Conservation (phyloP, 2,797 vertebrate species). For the Odontamblyopus rebecca region DNA sequence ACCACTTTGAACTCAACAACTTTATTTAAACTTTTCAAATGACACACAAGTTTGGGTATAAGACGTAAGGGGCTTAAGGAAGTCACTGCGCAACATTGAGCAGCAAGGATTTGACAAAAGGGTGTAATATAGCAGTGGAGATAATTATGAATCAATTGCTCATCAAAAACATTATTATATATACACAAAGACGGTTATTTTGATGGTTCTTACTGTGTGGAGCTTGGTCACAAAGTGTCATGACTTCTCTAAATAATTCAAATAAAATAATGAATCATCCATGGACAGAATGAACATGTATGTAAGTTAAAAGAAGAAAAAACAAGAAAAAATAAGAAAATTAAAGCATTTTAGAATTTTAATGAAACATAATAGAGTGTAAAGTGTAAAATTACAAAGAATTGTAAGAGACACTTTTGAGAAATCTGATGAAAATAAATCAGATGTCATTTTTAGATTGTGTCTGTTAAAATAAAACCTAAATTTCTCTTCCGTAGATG, state of each 20-base stretch:
- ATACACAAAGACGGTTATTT: neutral
- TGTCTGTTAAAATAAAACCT: neutral
- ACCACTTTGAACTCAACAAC: slow-evolving; percentile 49
- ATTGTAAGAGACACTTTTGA: too few species aligned
- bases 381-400: neutral
- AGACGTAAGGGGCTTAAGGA: neutral
- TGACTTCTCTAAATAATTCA: neutral
- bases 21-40: slow-evolving; percentile 48
- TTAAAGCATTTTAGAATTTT: slow-evolving; percentile 2
- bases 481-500: too few species aligned
- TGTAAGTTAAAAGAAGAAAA: neutral
- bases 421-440: neutral
- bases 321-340: neutral
- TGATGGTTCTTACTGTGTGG: neutral
- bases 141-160: neutral
- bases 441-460: too few species aligned
- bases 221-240: neutral
- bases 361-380: neutral
- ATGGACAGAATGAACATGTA: neutral
- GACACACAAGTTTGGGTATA: slow-evolving; percentile 28
- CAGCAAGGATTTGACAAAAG: neutral
- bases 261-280: neutral
- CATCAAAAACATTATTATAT: neutral
- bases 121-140: neutral
- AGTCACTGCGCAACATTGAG: neutral